Evolutionary conservation across 2,797 vertebrate species (phyloP), one percentile per base, ranked within the genome.

Genomic region (Cyprinella venusta): DNA sequence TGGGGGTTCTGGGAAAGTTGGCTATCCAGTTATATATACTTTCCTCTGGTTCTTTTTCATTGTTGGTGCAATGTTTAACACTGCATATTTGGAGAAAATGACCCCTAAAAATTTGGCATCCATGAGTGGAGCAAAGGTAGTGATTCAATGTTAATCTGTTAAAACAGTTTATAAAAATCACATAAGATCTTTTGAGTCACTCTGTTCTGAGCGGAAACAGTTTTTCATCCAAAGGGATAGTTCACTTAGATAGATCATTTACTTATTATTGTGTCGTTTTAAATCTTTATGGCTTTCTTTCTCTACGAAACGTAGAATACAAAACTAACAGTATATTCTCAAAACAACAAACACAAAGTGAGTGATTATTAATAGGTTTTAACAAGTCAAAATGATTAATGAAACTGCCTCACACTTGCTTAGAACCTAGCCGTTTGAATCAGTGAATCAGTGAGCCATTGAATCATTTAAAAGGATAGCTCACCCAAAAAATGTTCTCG

Each of bases 1-100:
- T 67, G 24, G 36, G 18, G 59, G n/a, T 77, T 70, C 77, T 72
- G 56, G 71, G 45, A 79, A 74, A 65, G 67, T 75, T 45, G 45
- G 61, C 42, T 30, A 63, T 12, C 8, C 59, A 74, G 38, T 65
- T 64, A 64, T 33, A 50, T 56, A 68, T 56, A 64, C 59, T 68
- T 80, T 61, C 15, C 33, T 61, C 16, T 63, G 33, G 45, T 61
- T 61, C 21, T 24, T 48, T 74, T 6, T 63, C 54, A 26, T 81
- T 75, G 26, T 78, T 64, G 64, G 42, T 59, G 8, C 59, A 77
- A 50, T 12, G 5, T 56, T 84, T 40, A 2, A 72, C 7, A 18
- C 36, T 48, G 40, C 30, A n/a, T 40, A 21, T 16, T 30, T 70
- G 59, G 40, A 71, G 69, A 80, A 84, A 76, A 70, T 68, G 8